phyloP scores from a whole-genome alignment of 1,140 invertebrate genomes.

The Tetraneura akinire region DNA sequence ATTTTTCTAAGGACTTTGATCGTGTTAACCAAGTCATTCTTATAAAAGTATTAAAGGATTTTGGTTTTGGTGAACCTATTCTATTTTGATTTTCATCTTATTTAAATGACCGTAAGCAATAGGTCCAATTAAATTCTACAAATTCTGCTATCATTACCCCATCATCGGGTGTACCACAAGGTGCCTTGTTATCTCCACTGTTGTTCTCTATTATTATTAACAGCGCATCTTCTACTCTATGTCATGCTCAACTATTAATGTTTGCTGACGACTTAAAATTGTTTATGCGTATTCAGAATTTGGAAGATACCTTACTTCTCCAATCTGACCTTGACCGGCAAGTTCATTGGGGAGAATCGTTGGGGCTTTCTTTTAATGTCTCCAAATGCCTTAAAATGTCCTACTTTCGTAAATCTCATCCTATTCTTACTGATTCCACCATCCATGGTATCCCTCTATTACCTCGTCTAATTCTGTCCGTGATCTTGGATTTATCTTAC shows the following conservation, averaged over 20 bases:
- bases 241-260: neutral
- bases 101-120: conserved; percentile 8
- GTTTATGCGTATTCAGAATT: neutral
- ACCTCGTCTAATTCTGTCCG: neutral
- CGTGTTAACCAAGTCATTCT: conserved; percentile 50
- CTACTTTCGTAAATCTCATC: neutral
- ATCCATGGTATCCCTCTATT: neutral
- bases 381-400: neutral
- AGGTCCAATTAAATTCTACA: neutral
- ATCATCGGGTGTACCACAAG: neutral
- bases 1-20: conserved; percentile 56
- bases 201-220: neutral
- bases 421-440: neutral
- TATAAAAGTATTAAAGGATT: neutral
- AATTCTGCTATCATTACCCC: neutral
- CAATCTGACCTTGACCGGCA: neutral
- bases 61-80: conserved; percentile 28
- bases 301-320: neutral
- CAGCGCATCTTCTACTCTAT: neutral
- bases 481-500: too few relatives aligned
- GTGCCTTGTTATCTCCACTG: neutral
- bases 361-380: neutral
- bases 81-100: conserved; percentile 10
- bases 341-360: neutral
- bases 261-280: neutral